Base-by-base conservation (phyloP, 2,888 invertebrate species). In the Pherbina coryleti region DNA sequence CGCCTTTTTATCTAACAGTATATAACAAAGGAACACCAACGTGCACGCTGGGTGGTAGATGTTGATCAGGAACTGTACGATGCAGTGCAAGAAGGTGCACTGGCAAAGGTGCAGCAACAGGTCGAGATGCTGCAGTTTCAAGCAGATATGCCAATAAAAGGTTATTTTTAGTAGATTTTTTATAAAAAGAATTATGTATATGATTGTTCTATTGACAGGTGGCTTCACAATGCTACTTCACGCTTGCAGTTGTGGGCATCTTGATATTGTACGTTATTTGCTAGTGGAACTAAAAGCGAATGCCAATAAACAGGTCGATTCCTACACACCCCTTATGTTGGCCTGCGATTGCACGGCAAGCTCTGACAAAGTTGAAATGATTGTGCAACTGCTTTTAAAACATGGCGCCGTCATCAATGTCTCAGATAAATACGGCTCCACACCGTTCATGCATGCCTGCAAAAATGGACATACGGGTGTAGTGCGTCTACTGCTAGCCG, bases 391-490 rank as follows among this genome's bases (percentile, higher is more conserved):
- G 1, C 77, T 90, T n/a, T 64, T 88, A 0, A 73, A 79, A 0
- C 79, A 86, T 34, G 87, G 84, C 1, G 88, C 87, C 5, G 83
- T 85, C 0, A 81, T 90, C 8, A 90, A 90, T 80, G 83, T 86
- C 0, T 85, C 89, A 0, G 87, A 90, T 75, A 88, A 86, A 73
- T 88, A 82, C 64, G 90, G 90, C 2, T 84, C 84, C 19, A 90
- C 90, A 2, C 87, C 90, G 0, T 86, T 90, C 73, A 89, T 90
- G 88, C 79, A 85, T 8, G 90, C 90, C 22, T 88, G 89, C 37
- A 84, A 85, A 71, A 84, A 84, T 25, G 90, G 90, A 0, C 84
- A 84, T 53, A 78, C 81, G 1, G 82, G 80, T 7, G 82, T 88
- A 0, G 87, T 89, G 2, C 83, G 84, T 0, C 79, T 86, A 0